Evolutionary conservation across 2,888 invertebrate species (phyloP).

Genomic region (Spilosoma lubricipeda): DNA sequence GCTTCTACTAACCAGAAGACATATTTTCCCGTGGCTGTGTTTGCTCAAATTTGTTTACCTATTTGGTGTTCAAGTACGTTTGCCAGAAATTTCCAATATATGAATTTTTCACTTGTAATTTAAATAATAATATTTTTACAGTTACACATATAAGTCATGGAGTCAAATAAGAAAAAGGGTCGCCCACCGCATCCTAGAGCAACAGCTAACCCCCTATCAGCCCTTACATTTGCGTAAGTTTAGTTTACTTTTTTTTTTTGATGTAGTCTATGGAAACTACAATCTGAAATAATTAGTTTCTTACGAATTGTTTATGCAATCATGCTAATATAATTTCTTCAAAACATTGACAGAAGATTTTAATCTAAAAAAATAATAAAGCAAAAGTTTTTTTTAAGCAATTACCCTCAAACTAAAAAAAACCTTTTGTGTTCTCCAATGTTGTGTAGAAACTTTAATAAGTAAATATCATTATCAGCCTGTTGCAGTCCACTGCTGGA

Average conservation of each 20-base stretch:
- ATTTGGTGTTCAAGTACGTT: not conserved
- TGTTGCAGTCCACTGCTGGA: too few relatives aligned
- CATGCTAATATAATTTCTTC: not conserved
- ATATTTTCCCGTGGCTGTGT: not conserved
- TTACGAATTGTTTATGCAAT: not conserved
- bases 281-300: not conserved
- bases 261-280: not conserved
- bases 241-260: not conserved
- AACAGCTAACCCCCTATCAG: slow-evolving; percentile 88
- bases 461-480: not conserved
- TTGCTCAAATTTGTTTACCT: not conserved
- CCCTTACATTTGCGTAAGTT: slow-evolving; percentile 89
- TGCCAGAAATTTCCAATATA: not conserved
- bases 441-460: not conserved
- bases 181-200: slow-evolving; percentile 88
- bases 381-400: not conserved
- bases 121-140: slow-evolving; percentile 23
- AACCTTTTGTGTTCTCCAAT: not conserved
- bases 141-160: slow-evolving; percentile 70
- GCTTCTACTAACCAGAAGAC: slow-evolving; percentile 13
- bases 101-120: not conserved
- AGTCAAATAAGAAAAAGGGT: slow-evolving; percentile 83
- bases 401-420: not conserved
- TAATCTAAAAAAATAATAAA: not conserved
- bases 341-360: not conserved